Evolutionary conservation across 23 tunicate species (phyloP).

Genomic region (Halocynthia roretzi): DNA sequence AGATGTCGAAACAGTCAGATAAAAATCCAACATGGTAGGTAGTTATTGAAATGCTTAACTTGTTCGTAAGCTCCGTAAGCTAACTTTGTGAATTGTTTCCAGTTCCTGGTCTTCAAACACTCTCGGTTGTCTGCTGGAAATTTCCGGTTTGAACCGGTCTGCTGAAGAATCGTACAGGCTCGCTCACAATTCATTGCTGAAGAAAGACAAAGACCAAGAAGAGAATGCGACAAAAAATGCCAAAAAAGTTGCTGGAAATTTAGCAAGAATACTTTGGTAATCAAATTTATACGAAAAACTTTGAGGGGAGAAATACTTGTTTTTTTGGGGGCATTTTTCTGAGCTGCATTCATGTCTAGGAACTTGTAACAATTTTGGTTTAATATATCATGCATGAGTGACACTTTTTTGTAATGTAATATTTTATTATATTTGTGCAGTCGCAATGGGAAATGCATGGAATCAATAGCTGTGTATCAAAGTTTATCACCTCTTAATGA

Average conservation of each 20-base stretch:
- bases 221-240: background rate
- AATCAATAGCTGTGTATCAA: conserved; percentile 24
- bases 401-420: conserved; percentile 1
- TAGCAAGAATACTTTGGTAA: conserved; percentile 41
- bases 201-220: conserved; percentile 2
- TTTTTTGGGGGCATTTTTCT: too few relatives aligned
- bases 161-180: conserved; percentile 61
- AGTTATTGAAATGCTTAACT: too few relatives aligned
- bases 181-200: background rate
- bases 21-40: conserved; percentile 28
- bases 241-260: conserved; percentile 11
- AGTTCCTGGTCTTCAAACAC: conserved; percentile 58
- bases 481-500: background rate
- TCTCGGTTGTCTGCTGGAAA: conserved; percentile 73
- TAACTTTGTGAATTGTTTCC: background rate
- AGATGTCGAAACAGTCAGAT: conserved; percentile 48
- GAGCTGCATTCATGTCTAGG: too few relatives aligned
- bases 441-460: conserved; percentile 21
- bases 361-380: too few relatives aligned
- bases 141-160: conserved; percentile 50
- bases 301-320: background rate
- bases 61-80: too few relatives aligned
- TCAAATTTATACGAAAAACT: background rate
- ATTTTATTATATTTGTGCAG: conserved; percentile 1
- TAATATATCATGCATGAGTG: background rate